These are phyloP conservation scores for Eueremaeus valkanovi DNA, from an alignment of 2,888 invertebrate genomes.

Conservation along the genomic window DNA sequence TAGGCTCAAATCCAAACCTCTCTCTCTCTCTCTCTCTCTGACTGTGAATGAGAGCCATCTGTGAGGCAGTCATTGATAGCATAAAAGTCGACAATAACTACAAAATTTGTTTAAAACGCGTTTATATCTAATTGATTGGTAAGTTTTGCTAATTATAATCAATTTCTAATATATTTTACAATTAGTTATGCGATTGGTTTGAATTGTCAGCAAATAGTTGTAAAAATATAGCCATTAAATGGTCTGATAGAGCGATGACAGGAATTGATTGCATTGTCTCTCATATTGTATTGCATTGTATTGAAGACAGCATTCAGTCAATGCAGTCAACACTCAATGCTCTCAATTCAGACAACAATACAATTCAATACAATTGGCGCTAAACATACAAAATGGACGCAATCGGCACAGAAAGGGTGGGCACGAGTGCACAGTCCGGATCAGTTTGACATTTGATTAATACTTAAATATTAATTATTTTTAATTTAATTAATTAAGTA, in stretches of 20 bases:
- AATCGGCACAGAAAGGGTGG: not conserved
- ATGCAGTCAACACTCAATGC: not conserved
- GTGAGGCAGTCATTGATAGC: not conserved
- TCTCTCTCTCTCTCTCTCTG: too few relatives aligned
- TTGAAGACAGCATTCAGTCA: not conserved
- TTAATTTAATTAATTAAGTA: not conserved
- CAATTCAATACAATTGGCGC: slow-evolving; percentile 1
- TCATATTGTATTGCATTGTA: not conserved
- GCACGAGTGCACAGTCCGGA: not conserved
- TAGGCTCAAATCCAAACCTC: too few relatives aligned
- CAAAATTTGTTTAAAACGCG: not conserved
- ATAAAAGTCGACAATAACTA: not conserved
- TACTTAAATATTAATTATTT: not conserved
- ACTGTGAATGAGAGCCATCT: not conserved
- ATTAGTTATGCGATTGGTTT: not conserved
- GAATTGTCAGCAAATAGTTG: slow-evolving; percentile 8
- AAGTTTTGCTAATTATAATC: not conserved
- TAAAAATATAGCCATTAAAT: not conserved
- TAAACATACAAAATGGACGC: slow-evolving; percentile 25
- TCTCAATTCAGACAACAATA: too few relatives aligned
- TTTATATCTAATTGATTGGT: not conserved
- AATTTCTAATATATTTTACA: too few relatives aligned
- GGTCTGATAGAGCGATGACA: not conserved
- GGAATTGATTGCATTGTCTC: not conserved
- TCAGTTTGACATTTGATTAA: too few relatives aligned